Percentiles rank a stretch among this genome's conserved stretches.
phyloP scores from a whole-genome alignment of 2,797 vertebrate species.

The Pempheris klunzingeri region DNA sequence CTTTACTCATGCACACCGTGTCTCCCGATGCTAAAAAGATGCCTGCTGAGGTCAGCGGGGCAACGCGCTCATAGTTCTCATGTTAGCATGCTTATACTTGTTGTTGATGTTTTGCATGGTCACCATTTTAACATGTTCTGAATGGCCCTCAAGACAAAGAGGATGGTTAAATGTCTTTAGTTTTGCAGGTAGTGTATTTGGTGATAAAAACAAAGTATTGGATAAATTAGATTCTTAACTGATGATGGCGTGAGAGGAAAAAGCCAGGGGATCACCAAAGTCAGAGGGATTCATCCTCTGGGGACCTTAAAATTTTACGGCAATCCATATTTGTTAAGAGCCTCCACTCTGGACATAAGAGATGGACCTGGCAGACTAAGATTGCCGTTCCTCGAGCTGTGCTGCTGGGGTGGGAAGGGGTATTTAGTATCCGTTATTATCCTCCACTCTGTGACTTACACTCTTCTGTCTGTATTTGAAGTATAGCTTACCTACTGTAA shows the following conservation, averaged over 20 bases:
- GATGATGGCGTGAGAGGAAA: neutral
- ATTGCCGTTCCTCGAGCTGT: neutral
- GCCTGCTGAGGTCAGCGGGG: no score
- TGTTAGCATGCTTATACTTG: no score
- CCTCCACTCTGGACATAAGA: neutral
- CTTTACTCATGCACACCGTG: no score
- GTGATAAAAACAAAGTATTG: neutral
- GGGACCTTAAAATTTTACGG: neutral
- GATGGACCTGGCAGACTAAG: neutral
- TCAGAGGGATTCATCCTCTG: neutral
- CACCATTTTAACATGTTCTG: neutral
- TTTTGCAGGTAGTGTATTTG: neutral
- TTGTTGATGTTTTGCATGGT: no score
- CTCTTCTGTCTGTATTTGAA: neutral
- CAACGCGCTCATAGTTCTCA: no score
- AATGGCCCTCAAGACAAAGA: neutral
- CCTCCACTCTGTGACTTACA: neutral
- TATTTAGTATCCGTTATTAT: neutral
- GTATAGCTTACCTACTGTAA: neutral
- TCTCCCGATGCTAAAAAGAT: no score
- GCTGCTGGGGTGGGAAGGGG: neutral
- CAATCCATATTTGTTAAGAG: neutral
- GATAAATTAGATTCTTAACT: neutral
- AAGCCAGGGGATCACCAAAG: neutral
- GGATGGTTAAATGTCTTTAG: no score